Conservation (phyloP, 2,113 vertebrate species). For the Podiceps cristatus region DNA sequence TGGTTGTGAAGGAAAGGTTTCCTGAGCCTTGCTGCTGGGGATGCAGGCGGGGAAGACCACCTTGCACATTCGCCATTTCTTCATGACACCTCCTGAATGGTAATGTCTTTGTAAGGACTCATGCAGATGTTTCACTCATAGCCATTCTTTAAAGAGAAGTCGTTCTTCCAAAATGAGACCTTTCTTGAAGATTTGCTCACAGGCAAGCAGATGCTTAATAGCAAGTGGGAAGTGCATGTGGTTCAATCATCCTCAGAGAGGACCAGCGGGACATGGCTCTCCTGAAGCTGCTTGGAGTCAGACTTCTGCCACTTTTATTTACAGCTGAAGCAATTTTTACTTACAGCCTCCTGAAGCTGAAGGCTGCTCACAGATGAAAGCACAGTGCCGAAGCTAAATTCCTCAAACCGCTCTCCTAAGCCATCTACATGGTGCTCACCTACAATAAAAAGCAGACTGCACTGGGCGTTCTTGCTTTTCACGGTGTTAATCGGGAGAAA, state of each 20-base stretch:
- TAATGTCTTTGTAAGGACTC: not conserved
- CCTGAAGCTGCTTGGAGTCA: accelerated
- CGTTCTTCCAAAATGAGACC: not conserved
- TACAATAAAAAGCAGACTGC: too few species aligned
- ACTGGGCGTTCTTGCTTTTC: too few species aligned
- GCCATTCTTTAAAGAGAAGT: not conserved
- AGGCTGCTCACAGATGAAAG: not conserved
- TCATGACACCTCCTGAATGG: not conserved
- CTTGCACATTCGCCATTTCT: not conserved
- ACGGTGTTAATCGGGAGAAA: accelerated
- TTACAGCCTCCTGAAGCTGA: accelerated
- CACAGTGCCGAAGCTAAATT: accelerated
- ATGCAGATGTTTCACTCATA: accelerated
- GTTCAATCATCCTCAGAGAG: accelerated
- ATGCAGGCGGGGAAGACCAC: not conserved
- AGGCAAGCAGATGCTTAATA: accelerated
- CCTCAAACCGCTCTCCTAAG: not conserved
- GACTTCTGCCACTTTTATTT: not conserved
- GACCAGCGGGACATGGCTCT: accelerated
- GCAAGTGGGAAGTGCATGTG: accelerated
- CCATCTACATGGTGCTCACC: not conserved
- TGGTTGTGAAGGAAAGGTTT: not conserved
- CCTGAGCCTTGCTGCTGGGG: not conserved
- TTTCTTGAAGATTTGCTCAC: not conserved
- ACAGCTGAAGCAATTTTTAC: accelerated